These are phyloP conservation scores for Tapirus indicus DNA, from an alignment of 2,797 vertebrate species.

Conservation along the genomic window DNA sequence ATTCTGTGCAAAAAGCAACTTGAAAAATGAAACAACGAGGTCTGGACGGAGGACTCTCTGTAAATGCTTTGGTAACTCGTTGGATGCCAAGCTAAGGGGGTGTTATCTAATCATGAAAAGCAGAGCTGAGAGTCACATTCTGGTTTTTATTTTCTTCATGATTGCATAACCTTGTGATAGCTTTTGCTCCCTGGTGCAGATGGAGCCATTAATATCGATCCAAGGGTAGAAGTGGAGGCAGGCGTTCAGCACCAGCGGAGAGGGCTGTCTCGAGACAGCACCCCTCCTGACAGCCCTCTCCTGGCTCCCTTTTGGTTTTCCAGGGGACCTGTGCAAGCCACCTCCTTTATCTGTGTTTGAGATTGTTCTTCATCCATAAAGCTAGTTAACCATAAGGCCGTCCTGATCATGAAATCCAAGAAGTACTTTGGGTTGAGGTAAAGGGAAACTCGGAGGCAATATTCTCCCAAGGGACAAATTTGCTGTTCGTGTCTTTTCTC, in stretches of 20 bases:
- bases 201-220: neutral
- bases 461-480: neutral
- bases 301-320: neutral
- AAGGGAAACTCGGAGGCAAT: neutral
- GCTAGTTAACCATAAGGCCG: neutral
- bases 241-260: accelerated
- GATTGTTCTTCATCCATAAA: neutral
- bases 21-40: neutral
- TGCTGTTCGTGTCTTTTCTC: neutral
- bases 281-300: neutral
- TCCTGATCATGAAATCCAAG: neutral
- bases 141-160: slow-evolving; percentile 30
- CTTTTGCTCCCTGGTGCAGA: neutral
- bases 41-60: neutral
- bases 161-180: neutral
- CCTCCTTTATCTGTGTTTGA: neutral
- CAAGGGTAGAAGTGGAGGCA: accelerated
- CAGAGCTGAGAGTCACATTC: neutral
- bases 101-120: neutral
- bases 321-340: accelerated
- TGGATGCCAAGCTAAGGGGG: neutral
- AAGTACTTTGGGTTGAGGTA: neutral
- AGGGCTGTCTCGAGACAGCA: neutral
- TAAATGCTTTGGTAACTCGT: neutral
- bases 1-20: neutral